These are phyloP conservation scores for Gasterosteus nipponicus DNA, from an alignment of 2,113 vertebrate genomes.

Conservation along the genomic window DNA sequence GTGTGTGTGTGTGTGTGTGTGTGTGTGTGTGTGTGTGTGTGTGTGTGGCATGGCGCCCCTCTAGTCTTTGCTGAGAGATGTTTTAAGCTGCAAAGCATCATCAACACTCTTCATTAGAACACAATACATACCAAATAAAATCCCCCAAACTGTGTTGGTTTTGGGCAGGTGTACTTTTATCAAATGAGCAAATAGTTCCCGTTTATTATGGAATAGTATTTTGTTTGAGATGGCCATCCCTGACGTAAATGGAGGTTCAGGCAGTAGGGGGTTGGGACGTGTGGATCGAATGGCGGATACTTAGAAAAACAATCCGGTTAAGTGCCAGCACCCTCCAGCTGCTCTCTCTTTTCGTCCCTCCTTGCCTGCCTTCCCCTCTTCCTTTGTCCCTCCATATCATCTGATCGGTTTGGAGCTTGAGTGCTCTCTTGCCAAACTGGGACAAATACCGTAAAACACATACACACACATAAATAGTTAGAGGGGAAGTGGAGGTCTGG, in stretches of 20 bases:
- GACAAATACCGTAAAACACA: constrained; percentile 61
- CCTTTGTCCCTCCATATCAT: constrained; percentile 54
- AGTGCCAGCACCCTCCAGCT: constrained; percentile 73
- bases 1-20: no score
- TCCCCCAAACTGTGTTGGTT: no score
- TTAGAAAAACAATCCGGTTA: constrained; percentile 74
- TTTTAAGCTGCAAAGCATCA: no score
- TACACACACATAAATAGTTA: constrained; percentile 2
- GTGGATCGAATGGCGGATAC: constrained; percentile 60
- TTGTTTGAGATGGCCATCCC: no score
- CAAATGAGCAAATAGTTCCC: no score
- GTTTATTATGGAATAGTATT: no score
- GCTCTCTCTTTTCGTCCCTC: constrained; percentile 47
- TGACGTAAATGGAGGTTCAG: constrained; percentile 47
- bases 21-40: no score
- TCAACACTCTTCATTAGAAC: constrained; percentile 1
- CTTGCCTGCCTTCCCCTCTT: constrained; percentile 24
- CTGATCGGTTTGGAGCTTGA: constrained; percentile 55
- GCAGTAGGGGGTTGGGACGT: constrained; percentile 57
- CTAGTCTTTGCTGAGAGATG: no score
- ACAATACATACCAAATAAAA: no score
- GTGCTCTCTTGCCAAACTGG: constrained; percentile 69
- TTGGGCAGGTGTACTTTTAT: no score
- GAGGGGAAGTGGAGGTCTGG: constrained; percentile 50
- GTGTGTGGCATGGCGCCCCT: no score